phyloP scores from a whole-genome alignment of 2,113 vertebrate species.

The Neofelis nebulosa region DNA sequence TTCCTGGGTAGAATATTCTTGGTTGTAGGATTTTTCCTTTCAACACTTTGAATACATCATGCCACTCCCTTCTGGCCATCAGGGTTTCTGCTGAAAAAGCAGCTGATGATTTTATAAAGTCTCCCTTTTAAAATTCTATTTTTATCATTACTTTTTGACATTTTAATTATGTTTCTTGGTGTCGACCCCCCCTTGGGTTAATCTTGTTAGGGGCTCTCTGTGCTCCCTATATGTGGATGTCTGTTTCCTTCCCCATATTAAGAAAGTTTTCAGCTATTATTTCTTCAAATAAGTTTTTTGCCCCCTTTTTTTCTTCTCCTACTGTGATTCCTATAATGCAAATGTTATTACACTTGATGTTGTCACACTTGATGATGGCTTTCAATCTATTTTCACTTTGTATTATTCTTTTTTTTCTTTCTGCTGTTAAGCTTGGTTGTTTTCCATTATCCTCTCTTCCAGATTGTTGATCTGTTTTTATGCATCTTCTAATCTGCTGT shows the following conservation, averaged over 20 bases:
- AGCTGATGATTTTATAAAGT: neutral
- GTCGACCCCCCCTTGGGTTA: neutral
- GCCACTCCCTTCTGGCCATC: neutral
- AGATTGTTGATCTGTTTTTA: neutral
- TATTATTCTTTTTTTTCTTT: neutral
- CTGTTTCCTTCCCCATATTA: neutral
- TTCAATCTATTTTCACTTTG: neutral
- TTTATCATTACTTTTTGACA: neutral
- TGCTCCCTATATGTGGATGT: neutral
- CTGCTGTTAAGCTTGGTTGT: neutral
- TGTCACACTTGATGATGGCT: neutral
- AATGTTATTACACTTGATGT: neutral
- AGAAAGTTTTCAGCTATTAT: neutral
- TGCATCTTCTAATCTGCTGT: neutral
- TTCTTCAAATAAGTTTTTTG: neutral
- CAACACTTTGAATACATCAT: neutral
- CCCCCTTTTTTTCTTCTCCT: neutral
- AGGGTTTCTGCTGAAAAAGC: neutral
- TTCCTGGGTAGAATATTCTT: neutral
- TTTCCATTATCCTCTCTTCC: neutral
- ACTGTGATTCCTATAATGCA: neutral
- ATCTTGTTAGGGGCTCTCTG: neutral
- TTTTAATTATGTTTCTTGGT: neutral
- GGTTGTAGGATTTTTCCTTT: neutral
- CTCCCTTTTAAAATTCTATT: neutral